Percentiles rank a stretch among this genome's conserved stretches.
phyloP scores from a whole-genome alignment of 1,140 invertebrate species.

The Papilio aristodemus region DNA sequence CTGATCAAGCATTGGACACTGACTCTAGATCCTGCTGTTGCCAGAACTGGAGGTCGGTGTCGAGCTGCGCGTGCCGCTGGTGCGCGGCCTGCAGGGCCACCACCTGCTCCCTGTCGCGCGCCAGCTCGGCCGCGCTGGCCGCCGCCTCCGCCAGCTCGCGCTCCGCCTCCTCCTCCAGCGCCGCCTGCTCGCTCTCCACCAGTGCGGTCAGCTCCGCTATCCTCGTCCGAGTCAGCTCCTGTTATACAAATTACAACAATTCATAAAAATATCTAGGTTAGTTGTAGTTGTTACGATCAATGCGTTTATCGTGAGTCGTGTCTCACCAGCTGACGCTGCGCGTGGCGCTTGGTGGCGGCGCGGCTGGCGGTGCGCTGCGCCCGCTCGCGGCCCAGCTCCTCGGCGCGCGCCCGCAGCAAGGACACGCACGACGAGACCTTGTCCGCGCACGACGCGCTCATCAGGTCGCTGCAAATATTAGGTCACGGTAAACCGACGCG shows the following conservation, averaged over 20 bases:
- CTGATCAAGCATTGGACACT: conserved; percentile 36
- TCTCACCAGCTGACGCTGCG: conserved; percentile 1
- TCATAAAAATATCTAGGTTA: conserved; percentile 14
- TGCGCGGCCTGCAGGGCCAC: conserved; percentile 37
- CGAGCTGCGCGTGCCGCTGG: conserved; percentile 37
- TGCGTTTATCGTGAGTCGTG: too few relatives aligned
- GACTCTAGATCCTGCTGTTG: conserved; percentile 47
- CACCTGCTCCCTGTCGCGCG: conserved; percentile 32
- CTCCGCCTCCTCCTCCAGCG: conserved; percentile 40
- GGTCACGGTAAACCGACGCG: too few relatives aligned
- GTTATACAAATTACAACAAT: conserved; percentile 9
- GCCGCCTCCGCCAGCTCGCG: conserved; percentile 41
- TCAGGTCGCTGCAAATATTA: too few relatives aligned
- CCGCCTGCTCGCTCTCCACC: conserved; percentile 46
- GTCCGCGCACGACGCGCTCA: too few relatives aligned
- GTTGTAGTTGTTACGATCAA: too few relatives aligned
- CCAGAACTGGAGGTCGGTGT: conserved; percentile 49
- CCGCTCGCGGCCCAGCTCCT: conserved; percentile 37
- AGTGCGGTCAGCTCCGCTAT: conserved; percentile 46
- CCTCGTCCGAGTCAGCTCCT: conserved; percentile 54
- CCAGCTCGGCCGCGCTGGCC: conserved; percentile 37
- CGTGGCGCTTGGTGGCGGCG: conserved; percentile 35
- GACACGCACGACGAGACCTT: too few relatives aligned
- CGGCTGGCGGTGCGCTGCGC: conserved; percentile 34
- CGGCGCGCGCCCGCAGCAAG: background rate